Conservation (phyloP, 1,140 invertebrate genomes). For the Atta cephalotes region DNA sequence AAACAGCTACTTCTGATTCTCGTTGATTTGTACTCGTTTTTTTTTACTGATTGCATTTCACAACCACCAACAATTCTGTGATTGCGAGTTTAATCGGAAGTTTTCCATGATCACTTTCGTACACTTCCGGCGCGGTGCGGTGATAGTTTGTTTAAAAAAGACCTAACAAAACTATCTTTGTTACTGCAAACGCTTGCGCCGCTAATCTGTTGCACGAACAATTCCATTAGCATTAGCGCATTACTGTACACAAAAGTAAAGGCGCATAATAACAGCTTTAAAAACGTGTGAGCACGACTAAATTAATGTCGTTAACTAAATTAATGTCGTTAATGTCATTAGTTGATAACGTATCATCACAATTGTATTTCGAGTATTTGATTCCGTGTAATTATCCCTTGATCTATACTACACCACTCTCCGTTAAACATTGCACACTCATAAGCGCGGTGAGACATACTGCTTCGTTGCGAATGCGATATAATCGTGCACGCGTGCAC, state of each 20-base stretch:
- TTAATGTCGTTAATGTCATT: conserved; percentile 48
- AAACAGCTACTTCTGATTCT: conserved; percentile 3
- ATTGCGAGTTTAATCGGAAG: conserved; percentile 36
- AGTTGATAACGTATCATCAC: conserved; percentile 38
- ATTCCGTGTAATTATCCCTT: conserved; percentile 45
- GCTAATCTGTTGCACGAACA: conserved; percentile 35
- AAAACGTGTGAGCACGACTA: conserved; percentile 6
- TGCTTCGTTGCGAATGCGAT: background rate
- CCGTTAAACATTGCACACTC: conserved; percentile 11
- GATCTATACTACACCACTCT: conserved; percentile 1
- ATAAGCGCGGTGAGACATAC: background rate
- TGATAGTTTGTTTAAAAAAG: conserved; percentile 29
- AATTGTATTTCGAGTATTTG: conserved; percentile 28
- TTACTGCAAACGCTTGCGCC: conserved; percentile 1
- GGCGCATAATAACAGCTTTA: conserved; percentile 11
- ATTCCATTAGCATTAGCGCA: conserved; percentile 30
- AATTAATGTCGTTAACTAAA: conserved; percentile 51
- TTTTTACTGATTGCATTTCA: conserved; percentile 4
- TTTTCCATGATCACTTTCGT: conserved; percentile 35
- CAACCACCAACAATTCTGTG: conserved; percentile 18
- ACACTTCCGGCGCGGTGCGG: background rate
- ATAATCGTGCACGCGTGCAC: background rate
- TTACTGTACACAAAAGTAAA: conserved; percentile 10
- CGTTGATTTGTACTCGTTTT: conserved; percentile 12
- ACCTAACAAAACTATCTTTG: conserved; percentile 13